Base-by-base conservation (phyloP, 2,113 vertebrate genomes). In the Piaya cayana region DNA sequence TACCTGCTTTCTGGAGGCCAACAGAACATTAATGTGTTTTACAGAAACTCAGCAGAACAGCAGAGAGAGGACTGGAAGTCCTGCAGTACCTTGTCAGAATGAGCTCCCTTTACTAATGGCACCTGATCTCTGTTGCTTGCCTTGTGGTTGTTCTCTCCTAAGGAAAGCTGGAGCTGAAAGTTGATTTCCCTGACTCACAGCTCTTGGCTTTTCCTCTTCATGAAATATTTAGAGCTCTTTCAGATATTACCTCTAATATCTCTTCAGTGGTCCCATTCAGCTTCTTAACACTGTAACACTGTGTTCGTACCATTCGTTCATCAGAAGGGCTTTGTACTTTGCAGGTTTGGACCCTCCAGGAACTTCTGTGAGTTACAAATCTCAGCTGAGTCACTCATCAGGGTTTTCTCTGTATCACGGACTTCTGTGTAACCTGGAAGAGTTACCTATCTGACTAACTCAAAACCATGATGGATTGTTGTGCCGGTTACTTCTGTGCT, bases 341-440 rank as follows among this genome's bases (percentile, higher is more conserved):
- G 47, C 64, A 60, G 15, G 5, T n/a, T 80, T 62, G 42, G 39
- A 39, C 58, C 88, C 27, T 76, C 34, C 49, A 45, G 49, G 62
- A 78, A 36, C 49, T 67, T 74, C 39, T 50, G 2, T 55, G 58
- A 56, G 42, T 53, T 83, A 42, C 13, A 62, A 7, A 65, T 75
- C 68, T 53, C 79, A 93, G 14, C 58, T n/a, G 1, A 0, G 11
- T 50, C 36, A 50, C 21, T 82, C 2, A 0, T 43, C 23, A 47
- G 20, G 19, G 18, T 18, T 82, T 29, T 79, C 42, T 16, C n/a
- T 75, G 0, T 32, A 7, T 65, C 62, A 45, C 78, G 50, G 42
- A 16, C 39, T 68, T 45, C 19, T 37, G 11, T 29, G 0, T 20
- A 45, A 58, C 18, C 58, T 65, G 39, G 18, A 89, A 20, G 32